Evolutionary conservation across 2,888 invertebrate species (phyloP), one percentile per base, ranked within the genome.

Genomic region (Germaria angustata): DNA sequence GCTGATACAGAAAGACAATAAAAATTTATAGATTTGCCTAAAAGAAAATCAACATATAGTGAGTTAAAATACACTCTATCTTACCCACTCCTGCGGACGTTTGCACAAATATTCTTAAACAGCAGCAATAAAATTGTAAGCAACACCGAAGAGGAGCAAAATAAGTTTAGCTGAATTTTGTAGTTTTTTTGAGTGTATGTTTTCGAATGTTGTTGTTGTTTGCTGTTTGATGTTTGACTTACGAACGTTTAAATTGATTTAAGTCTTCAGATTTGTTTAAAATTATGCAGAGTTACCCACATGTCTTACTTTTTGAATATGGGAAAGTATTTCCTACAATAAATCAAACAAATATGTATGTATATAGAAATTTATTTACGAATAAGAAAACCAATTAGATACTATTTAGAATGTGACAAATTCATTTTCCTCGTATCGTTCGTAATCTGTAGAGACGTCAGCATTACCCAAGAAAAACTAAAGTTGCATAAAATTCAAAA

Each of bases 11-110:
- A 65, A 76, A 34, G 72, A 53, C 46, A 59, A 81, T 81, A 81
- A 77, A 81, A 77, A 55, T 76, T 77, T 81, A 77, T 77, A 77
- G 81, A 77, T 77, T 72, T 44, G 17, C 59, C 28, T 28, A 68
- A 22, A 75, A 65, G n/a, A 59, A 63, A 59, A 75, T 55, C 75
- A 63, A 61, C 77, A 69, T 53, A 66, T 46, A 65, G 22, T 34
- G 61, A 63, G 41, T 17, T 15, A 13, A 59, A 11, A 28, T 11
- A 15, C 2, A 8, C 5, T 51, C 1, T 34, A n/a, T 39, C 36
- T 39, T 17, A 32, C 34, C 22, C 28, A 11, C 71, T 39, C 59
- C 2, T 2, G 8, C 59, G 34, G 9, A 36, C n/a, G 20, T 1
- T 20, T 17, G 8, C 39, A 61, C 13, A 68, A 32, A 59, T 32